Conservation (phyloP, 2,888 invertebrate genomes). For the Diploptera punctata region DNA sequence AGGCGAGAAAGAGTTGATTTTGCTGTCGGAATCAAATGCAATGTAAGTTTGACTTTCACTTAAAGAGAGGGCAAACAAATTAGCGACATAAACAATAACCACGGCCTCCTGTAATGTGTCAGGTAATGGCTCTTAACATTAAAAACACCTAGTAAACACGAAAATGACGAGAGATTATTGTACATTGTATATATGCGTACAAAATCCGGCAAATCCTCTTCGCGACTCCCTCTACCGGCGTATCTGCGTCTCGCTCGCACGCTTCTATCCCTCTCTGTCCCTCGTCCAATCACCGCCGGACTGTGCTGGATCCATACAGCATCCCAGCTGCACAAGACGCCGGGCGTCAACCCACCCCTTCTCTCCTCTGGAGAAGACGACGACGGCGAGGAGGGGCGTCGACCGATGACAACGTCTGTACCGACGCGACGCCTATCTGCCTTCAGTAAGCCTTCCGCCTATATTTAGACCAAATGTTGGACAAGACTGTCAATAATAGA, state of each 20-base stretch:
- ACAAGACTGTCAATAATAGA: conserved; percentile 10
- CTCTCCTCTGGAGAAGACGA: conserved; percentile 14
- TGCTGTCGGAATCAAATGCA: no score
- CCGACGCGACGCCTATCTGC: not conserved
- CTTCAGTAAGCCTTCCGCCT: not conserved
- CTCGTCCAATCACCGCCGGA: conserved; percentile 21
- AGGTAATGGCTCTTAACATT: not conserved
- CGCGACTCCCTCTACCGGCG: not conserved
- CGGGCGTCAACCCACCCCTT: conserved; percentile 28
- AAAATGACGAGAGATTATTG: not conserved
- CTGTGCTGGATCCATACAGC: conserved; percentile 39
- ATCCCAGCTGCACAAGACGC: conserved; percentile 32
- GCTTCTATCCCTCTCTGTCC: not conserved
- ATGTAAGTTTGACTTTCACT: no score
- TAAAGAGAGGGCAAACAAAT: no score
- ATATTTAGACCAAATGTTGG: conserved; percentile 4
- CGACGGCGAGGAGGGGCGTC: conserved; percentile 27
- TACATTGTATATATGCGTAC: not conserved
- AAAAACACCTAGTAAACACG: not conserved
- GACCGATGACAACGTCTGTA: conserved; percentile 23
- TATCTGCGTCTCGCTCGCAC: not conserved
- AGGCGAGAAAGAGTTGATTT: no score
- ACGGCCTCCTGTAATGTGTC: no score
- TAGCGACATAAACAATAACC: no score
- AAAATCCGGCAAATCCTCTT: not conserved